phyloP scores from a whole-genome alignment of 1,140 invertebrate species.

The Drosophila persimilis region DNA sequence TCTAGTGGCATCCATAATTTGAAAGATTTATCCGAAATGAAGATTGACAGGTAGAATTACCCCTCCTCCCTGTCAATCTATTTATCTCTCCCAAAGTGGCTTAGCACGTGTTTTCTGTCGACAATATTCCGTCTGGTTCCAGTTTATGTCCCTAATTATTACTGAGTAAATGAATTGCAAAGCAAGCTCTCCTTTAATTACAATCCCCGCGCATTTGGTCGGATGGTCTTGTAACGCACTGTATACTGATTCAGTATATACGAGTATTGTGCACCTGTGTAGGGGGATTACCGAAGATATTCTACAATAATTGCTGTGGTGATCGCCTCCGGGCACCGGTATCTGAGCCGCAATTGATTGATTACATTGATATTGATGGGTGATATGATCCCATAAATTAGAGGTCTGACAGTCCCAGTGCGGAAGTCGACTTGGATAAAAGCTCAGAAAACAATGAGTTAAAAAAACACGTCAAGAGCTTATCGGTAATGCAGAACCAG shows the following conservation, averaged over 20 bases:
- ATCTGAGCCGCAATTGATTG: constrained; percentile 27
- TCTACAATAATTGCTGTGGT: constrained; percentile 37
- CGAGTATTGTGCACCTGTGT: constrained; percentile 21
- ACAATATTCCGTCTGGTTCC: no score
- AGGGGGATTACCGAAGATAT: constrained; percentile 44
- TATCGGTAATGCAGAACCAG: constrained; percentile 16
- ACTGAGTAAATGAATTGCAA: no score
- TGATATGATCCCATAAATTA: constrained; percentile 46
- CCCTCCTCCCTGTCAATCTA: no score
- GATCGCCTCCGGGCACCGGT: constrained; percentile 36
- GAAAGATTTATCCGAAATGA: no score
- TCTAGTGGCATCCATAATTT: no score
- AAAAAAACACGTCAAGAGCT: not conserved
- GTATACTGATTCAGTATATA: constrained; percentile 3
- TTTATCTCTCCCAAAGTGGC: no score
- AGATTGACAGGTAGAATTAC: no score
- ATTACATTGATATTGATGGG: constrained; percentile 20
- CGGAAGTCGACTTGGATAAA: constrained; percentile 19
- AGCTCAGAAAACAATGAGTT: not conserved
- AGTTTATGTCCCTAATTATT: no score
- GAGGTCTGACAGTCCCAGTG: constrained; percentile 11
- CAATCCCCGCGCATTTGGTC: no score
- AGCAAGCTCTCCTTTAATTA: no score
- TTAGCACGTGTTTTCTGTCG: no score
- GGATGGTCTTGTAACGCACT: not conserved